Conservation (phyloP, 2,113 vertebrate species). For the Catagonus wagneri region DNA sequence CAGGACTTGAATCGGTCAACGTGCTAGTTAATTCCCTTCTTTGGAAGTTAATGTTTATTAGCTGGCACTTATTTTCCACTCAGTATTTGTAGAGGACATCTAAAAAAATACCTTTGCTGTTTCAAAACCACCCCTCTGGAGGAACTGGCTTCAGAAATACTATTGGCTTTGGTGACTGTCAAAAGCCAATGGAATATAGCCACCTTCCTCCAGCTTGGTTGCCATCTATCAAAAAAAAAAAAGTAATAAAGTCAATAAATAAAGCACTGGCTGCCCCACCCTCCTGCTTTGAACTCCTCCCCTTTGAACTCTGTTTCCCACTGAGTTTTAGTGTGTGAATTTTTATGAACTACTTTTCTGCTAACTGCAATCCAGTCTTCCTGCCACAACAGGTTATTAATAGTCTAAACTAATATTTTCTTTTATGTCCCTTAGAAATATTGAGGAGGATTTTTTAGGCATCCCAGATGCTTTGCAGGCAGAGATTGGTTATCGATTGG, state of each 20-base stretch:
- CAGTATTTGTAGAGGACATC: not conserved
- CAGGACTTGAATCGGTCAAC: not conserved
- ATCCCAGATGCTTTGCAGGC: not conserved
- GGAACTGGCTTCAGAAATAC: conserved; percentile 1
- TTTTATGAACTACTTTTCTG: conserved; percentile 3
- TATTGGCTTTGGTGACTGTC: not conserved
- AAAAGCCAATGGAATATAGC: not conserved
- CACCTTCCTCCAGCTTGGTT: not conserved
- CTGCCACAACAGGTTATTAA: not conserved
- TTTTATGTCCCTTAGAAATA: not conserved
- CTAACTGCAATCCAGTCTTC: not conserved
- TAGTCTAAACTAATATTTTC: not conserved
- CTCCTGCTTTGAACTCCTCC: not conserved
- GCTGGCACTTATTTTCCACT: not conserved
- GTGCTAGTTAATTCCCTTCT: not conserved
- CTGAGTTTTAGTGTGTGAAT: not conserved
- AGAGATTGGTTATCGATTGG: not conserved
- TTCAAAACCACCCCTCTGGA: not conserved
- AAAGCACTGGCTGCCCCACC: not conserved
- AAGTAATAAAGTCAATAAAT: too few species aligned
- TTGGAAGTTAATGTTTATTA: not conserved
- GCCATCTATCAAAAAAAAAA: not conserved
- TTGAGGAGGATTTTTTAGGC: not conserved
- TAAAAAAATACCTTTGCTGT: not conserved
- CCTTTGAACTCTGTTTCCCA: not conserved